Conservation (phyloP, 2,888 invertebrate species). For the Coecobrya sp. region DNA sequence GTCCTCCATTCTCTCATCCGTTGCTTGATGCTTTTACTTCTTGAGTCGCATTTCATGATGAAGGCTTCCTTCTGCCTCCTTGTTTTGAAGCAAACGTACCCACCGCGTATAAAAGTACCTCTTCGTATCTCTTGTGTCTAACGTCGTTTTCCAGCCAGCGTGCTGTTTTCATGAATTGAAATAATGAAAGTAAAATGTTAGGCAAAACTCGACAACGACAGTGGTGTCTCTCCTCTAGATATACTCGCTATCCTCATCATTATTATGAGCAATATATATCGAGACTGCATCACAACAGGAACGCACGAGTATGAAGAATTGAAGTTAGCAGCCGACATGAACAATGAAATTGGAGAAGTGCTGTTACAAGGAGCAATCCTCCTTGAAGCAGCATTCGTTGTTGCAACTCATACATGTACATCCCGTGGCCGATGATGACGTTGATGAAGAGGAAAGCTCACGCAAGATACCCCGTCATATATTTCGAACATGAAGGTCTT, state of each 20-base stretch:
- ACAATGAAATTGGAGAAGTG: constrained; percentile 40
- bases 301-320: constrained; percentile 13
- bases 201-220: constrained; percentile 17
- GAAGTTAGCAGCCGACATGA: constrained; percentile 18
- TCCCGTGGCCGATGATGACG: constrained; percentile 31
- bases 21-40: constrained; percentile 51
- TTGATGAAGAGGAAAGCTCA: constrained; percentile 58
- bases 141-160: constrained; percentile 10
- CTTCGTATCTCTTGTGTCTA: constrained; percentile 8
- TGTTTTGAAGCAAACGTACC: constrained; percentile 24
- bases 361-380: constrained; percentile 59
- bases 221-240: neutral
- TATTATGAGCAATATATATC: neutral
- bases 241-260: neutral
- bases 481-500: neutral
- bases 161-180: constrained; percentile 35
- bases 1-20: constrained; percentile 79
- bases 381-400: constrained; percentile 52
- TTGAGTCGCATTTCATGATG: constrained; percentile 49
- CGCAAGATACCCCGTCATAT: constrained; percentile 18
- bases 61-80: constrained; percentile 33
- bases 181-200: constrained; percentile 10
- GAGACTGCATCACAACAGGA: neutral
- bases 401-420: constrained; percentile 46
- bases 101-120: constrained; percentile 39